Base-by-base conservation (phyloP, 1,140 invertebrate genomes). In the Nautilus pompilius region DNA sequence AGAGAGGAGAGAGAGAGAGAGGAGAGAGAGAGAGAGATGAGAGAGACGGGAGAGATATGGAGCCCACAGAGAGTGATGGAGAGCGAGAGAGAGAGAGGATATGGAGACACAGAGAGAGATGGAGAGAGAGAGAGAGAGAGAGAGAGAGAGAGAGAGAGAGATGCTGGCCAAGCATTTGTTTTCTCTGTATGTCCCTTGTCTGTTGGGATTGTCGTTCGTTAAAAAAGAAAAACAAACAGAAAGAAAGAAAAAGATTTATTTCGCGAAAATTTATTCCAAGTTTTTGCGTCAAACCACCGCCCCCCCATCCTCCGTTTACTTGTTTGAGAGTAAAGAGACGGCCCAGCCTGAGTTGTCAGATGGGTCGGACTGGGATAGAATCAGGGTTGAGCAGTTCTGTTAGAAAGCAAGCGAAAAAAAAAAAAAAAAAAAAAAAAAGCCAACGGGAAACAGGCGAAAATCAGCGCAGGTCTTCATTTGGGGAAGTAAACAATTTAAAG, bases 131-230 rank as follows among this genome's bases (percentile, higher is more conserved):
- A 20, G 34, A 51, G 34, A 59, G 20, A 32, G 20, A 51, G 58
- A 59, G 33, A 13, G 34, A 59, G 34, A 59, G 34, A 46, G 1
- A 56, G 54, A 56, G 29, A 30, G 29, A 53, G 51, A 53, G 51
- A 53, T n/a, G 5, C n/a, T n/a, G n/a, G n/a, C n/a, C n/a, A n/a
- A n/a, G n/a, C n/a, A n/a, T n/a, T n/a, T n/a, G n/a, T n/a, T n/a
- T n/a, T n/a, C n/a, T n/a, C n/a, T n/a, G n/a, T n/a, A n/a, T n/a
- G n/a, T n/a, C n/a, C n/a, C n/a, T n/a, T n/a, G n/a, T n/a, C n/a
- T n/a, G n/a, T n/a, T n/a, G n/a, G n/a, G n/a, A n/a, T n/a, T n/a
- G n/a, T n/a, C n/a, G n/a, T n/a, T n/a, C n/a, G n/a, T n/a, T n/a
- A n/a, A n/a, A n/a, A n/a, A 29, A 56, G 54, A 8, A 24, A 22